Percentiles rank a stretch among this genome's conserved stretches.
Conservation (phyloP, 2,888 invertebrate genomes). For the Nephrotoma guestfalica region DNA sequence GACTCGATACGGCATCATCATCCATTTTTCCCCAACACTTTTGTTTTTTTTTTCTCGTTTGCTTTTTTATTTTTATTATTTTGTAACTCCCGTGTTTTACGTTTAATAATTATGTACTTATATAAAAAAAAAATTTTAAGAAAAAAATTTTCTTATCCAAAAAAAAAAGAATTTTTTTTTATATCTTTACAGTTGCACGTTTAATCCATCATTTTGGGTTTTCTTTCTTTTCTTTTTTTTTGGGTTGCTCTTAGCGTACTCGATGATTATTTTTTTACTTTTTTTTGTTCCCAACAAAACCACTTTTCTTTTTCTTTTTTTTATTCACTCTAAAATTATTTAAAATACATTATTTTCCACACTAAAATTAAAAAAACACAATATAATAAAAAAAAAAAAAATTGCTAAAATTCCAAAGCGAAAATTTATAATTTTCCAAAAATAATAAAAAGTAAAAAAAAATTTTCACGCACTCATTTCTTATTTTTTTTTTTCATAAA, state of each 20-base stretch:
- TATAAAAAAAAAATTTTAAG: conserved; percentile 2
- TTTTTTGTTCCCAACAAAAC: neutral
- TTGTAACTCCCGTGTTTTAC: conserved; percentile 4
- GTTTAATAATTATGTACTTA: conserved; percentile 6
- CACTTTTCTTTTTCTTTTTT: neutral
- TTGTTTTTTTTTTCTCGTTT: conserved; percentile 9
- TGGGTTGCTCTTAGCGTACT: neutral
- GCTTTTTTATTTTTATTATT: neutral
- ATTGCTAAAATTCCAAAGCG: neutral
- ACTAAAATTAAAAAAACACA: neutral
- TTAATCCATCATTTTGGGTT: conserved; percentile 7
- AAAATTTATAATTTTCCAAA: neutral
- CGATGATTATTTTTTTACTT: neutral
- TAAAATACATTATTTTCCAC: neutral
- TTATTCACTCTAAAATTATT: neutral
- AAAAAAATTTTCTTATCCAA: conserved; percentile 2
- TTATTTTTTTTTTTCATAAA: neutral
- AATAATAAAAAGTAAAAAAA: neutral
- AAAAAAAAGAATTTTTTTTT: neutral
- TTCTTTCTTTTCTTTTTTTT: conserved; percentile 3
- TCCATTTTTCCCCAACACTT: conserved; percentile 16
- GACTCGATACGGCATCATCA: conserved; percentile 19
- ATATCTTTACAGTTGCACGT: neutral
- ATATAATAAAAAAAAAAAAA: neutral
- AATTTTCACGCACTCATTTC: conserved; percentile 1